phyloP scores from a whole-genome alignment of 2,888 invertebrate genomes.

The Drosophila prolongata region DNA sequence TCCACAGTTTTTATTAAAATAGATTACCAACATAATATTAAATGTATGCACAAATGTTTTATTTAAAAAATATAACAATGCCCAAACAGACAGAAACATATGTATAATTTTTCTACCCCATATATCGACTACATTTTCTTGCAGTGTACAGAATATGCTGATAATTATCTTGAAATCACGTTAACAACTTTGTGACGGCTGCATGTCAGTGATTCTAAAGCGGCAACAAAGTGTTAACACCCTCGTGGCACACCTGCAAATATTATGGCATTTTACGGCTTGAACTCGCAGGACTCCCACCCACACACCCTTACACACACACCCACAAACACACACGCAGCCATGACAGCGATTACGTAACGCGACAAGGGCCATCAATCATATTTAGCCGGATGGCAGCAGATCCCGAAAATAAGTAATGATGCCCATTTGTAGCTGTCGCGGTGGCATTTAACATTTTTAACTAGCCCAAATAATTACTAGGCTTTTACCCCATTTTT shows the following conservation, averaged over 20 bases:
- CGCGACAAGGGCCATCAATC: conserved; percentile 78
- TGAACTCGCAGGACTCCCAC: conserved; percentile 13
- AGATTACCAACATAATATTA: no score
- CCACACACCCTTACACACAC: conserved; percentile 7
- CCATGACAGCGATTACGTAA: conserved; percentile 72
- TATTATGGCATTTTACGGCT: conserved; percentile 28
- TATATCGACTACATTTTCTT: background rate
- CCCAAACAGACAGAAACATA: no score
- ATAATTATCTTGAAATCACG: conserved; percentile 45
- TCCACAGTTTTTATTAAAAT: no score
- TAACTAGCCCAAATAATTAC: conserved; percentile 58
- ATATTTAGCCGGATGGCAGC: conserved; percentile 59
- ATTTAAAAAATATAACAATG: no score
- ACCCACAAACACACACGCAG: conserved; percentile 5
- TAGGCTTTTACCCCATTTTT: background rate
- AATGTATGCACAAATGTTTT: no score
- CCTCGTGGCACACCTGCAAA: conserved; percentile 28
- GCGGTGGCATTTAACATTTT: conserved; percentile 57
- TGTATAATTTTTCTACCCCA: no score
- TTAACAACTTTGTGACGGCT: conserved; percentile 40
- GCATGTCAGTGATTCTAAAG: conserved; percentile 33
- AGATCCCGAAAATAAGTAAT: conserved; percentile 57
- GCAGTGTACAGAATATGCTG: conserved; percentile 27
- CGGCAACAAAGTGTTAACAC: conserved; percentile 48
- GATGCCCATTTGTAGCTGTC: conserved; percentile 56